These are phyloP conservation scores for Rhinoraja longicauda DNA, from an alignment of 2,797 vertebrate species.

Conservation along the genomic window DNA sequence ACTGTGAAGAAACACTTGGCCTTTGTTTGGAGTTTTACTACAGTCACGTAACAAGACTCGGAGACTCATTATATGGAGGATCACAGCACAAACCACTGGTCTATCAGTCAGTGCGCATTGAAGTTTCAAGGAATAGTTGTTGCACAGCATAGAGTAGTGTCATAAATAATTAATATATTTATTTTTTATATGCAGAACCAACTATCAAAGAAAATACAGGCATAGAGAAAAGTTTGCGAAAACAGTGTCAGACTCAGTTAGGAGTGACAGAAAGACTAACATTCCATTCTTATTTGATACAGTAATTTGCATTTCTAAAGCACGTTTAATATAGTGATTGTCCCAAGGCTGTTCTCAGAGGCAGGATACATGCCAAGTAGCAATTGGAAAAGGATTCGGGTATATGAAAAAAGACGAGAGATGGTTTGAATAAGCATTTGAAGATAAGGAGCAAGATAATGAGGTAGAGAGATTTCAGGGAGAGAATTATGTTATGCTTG, in stretches of 20 bases:
- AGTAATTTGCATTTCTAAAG: constrained; percentile 23
- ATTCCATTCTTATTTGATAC: not conserved
- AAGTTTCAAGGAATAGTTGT: not conserved
- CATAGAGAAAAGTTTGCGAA: not conserved
- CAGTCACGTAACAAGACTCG: not conserved
- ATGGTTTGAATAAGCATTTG: not conserved
- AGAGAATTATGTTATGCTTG: not conserved
- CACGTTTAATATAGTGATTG: not conserved
- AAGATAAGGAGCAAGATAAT: not conserved
- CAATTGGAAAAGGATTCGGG: constrained; percentile 54
- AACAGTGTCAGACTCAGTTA: not conserved
- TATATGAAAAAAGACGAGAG: not conserved
- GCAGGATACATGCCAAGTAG: not conserved
- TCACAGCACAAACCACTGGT: not conserved
- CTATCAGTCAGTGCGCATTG: not conserved
- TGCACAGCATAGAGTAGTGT: not conserved
- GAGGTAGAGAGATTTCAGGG: not conserved
- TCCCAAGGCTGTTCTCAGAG: not conserved
- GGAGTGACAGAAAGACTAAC: not conserved
- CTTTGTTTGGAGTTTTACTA: not conserved
- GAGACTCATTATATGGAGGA: not conserved
- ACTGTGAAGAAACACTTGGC: not conserved
- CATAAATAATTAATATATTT: constrained; percentile 21
- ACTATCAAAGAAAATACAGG: not conserved
- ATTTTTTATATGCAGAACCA: not conserved